Percentiles rank a stretch among this genome's conserved stretches.
phyloP scores from a whole-genome alignment of 2,888 invertebrate genomes.

The Periphyllus acericola region DNA sequence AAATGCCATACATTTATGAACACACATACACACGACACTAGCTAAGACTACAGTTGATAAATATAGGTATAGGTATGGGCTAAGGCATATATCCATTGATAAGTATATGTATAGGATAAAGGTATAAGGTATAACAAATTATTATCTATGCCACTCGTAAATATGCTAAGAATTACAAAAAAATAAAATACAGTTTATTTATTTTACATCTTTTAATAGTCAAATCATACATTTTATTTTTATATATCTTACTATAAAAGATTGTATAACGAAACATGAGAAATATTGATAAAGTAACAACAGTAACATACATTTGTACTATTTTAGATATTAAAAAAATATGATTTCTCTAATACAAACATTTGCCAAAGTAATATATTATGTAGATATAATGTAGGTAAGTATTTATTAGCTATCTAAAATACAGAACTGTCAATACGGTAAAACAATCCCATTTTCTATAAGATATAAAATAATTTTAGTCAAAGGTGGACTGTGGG shows the following conservation, averaged over 20 bases:
- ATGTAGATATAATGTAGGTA: background rate
- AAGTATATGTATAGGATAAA: background rate
- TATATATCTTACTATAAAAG: background rate
- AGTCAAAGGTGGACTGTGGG: background rate
- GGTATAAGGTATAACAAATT: background rate
- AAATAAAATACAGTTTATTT: background rate
- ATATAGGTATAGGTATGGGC: background rate
- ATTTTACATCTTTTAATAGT: background rate
- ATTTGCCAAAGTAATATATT: background rate
- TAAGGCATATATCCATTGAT: too few species aligned
- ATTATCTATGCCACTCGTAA: background rate
- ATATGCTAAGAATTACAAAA: background rate
- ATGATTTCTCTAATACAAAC: background rate
- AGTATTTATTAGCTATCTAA: background rate
- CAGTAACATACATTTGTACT: background rate
- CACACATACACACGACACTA: background rate
- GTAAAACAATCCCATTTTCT: background rate
- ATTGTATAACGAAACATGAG: background rate
- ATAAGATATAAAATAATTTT: background rate
- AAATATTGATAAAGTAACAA: background rate
- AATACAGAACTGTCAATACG: background rate
- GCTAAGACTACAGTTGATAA: background rate
- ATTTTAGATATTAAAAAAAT: background rate
- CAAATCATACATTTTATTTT: background rate
- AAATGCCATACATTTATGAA: background rate